phyloP scores from a whole-genome alignment of 2,797 vertebrate species.

The Malurus leucopterus region DNA sequence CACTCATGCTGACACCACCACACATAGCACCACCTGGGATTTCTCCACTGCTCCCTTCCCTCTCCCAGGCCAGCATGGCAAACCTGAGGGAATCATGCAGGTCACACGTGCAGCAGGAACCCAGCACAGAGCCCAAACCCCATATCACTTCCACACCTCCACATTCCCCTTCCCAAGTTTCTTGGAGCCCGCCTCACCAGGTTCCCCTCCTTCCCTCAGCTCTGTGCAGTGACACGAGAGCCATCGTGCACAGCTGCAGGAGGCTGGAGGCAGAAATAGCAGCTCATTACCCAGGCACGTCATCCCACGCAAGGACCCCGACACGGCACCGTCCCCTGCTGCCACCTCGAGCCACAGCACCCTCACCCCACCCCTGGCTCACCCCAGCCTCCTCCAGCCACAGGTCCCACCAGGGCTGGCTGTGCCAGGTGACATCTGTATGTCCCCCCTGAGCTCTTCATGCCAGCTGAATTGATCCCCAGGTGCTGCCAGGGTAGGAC shows the following conservation, averaged over 20 bases:
- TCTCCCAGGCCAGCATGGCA: neutral
- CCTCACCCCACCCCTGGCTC: neutral
- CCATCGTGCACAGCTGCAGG: neutral
- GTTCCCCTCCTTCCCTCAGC: neutral
- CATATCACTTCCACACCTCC: neutral
- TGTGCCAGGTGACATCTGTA: neutral
- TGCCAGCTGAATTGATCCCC: neutral
- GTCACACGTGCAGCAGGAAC: accelerated
- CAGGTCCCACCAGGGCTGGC: neutral
- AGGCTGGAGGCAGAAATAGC: neutral
- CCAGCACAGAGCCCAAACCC: neutral
- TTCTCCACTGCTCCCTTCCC: neutral
- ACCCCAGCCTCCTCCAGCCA: neutral
- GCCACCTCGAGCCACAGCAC: accelerated
- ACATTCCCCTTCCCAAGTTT: neutral
- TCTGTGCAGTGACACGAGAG: neutral
- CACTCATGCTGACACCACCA: neutral
- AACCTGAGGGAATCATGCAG: neutral
- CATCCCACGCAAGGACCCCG: accelerated
- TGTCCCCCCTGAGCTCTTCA: neutral
- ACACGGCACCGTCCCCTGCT: accelerated
- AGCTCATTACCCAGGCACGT: neutral
- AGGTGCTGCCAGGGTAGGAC: conserved; percentile 7
- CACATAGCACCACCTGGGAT: neutral
- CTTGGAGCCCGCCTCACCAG: neutral